These are phyloP conservation scores for Metopia argyrocephala DNA, from an alignment of 2,888 invertebrate species.

Conservation along the genomic window DNA sequence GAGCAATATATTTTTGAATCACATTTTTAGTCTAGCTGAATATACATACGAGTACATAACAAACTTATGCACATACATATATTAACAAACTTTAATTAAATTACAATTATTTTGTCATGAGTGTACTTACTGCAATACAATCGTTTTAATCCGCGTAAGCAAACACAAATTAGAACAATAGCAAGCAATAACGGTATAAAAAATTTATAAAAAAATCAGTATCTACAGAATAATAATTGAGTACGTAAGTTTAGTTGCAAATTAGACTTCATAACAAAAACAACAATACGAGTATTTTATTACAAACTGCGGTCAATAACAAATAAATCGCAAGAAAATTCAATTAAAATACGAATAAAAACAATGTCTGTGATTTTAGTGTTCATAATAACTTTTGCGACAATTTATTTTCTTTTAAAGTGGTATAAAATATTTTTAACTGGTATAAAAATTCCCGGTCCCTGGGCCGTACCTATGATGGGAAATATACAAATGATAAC, in stretches of 20 bases:
- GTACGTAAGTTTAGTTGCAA: not conserved
- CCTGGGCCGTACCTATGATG: constrained; percentile 74
- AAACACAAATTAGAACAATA: not conserved
- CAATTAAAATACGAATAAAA: not conserved
- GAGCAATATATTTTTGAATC: not conserved
- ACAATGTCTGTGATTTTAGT: constrained; percentile 61
- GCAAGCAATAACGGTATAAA: not conserved
- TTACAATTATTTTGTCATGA: not conserved
- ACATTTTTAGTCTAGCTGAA: not conserved
- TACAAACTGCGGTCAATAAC: not conserved
- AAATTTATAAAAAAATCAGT: not conserved
- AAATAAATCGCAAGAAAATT: not conserved
- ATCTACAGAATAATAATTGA: not conserved
- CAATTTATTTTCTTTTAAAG: constrained; percentile 59
- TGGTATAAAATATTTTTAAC: constrained; percentile 66
- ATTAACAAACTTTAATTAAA: not conserved
- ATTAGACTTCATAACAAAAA: not conserved
- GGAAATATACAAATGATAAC: constrained; percentile 76
- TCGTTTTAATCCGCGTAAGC: constrained; percentile 10
- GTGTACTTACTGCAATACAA: constrained; percentile 10
- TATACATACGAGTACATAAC: too few relatives aligned
- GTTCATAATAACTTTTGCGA: constrained; percentile 45
- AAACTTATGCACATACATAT: too few relatives aligned
- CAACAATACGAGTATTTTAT: too few relatives aligned
- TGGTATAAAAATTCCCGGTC: constrained; percentile 73